Evolutionary conservation across 2,113 vertebrate genomes (phyloP), one percentile per base, ranked within the genome.

Genomic region (Channa maculata): DNA sequence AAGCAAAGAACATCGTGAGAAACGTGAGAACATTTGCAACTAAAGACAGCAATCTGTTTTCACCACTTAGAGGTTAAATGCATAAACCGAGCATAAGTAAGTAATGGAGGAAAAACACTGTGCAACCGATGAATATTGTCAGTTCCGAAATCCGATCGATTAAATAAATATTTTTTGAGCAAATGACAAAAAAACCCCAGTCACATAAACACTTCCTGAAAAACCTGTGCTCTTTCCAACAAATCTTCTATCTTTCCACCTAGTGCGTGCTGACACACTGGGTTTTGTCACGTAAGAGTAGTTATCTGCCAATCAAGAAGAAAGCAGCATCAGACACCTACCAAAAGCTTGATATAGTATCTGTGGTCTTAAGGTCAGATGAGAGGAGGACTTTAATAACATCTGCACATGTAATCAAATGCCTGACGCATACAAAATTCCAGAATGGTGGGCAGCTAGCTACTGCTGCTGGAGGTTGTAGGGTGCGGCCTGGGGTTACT

Each of bases 331-430:
- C 63, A 63, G 52, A 48, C 78, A 58, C 44, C 45, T 59, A 55
- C 48, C 83, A 73, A 48, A 70, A 75, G 62, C 73, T 69, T 11
- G 50, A 79, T 64, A 62, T 68, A 65, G 70, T 76, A 75, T 71
- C 63, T 73, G 71, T 51, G 68, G 73, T 79, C 44, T 65, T 37
- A 41, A 67, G 70, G 65, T 78, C 63, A 80, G 68, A 82, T 68
- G 77, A 80, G 75, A 77, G 65, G 83, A 83, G 88, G 74, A 82
- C 71, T 86, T 83, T 79, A 85, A 82, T 84, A 85, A 89, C 89
- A 93, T 93, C 89, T 93, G 92, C 75, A 83, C 85, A 79, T 88
- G 90, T 88, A 93, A 92, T 91, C 80, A 81, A 90, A 93, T 70
- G 82, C 86, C 76, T 83, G 88, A 80, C 70, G 65, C 87, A 61